These are phyloP conservation scores for Tiliqua scincoides DNA, from an alignment of 2,113 vertebrate species.

Conservation along the genomic window DNA sequence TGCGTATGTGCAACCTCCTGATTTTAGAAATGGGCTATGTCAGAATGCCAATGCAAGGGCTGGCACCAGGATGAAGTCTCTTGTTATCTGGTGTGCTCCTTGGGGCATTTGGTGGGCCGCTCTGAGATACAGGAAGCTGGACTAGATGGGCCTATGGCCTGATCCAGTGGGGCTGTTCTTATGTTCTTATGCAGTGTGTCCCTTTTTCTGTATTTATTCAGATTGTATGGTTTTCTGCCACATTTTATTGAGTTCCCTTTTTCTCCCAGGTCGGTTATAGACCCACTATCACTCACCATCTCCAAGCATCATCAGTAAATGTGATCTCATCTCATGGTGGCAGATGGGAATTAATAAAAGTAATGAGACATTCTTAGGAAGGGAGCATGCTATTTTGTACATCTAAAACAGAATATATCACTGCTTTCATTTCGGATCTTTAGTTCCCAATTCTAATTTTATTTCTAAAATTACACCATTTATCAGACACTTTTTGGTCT, in stretches of 20 bases:
- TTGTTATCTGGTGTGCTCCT: too few species aligned
- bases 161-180: too few species aligned
- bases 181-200: background rate
- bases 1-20: too few species aligned
- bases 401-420: background rate
- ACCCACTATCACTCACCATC: background rate
- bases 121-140: too few species aligned
- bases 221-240: background rate
- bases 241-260: conserved; percentile 8
- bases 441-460: background rate
- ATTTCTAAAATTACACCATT: background rate
- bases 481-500: too few species aligned
- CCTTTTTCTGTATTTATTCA: conserved; percentile 1
- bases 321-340: too few species aligned
- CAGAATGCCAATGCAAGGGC: too few species aligned
- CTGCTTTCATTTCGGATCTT: background rate
- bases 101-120: too few species aligned
- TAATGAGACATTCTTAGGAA: background rate
- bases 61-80: too few species aligned
- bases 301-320: background rate
- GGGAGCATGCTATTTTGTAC: background rate
- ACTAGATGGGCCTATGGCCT: too few species aligned
- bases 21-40: too few species aligned
- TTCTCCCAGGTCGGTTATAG: background rate
- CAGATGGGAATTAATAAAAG: background rate